Percentiles rank a stretch among this genome's conserved stretches.
These are phyloP conservation scores for Protaetia brevitarsis DNA, from an alignment of 1,140 invertebrate genomes.

Conservation along the genomic window DNA sequence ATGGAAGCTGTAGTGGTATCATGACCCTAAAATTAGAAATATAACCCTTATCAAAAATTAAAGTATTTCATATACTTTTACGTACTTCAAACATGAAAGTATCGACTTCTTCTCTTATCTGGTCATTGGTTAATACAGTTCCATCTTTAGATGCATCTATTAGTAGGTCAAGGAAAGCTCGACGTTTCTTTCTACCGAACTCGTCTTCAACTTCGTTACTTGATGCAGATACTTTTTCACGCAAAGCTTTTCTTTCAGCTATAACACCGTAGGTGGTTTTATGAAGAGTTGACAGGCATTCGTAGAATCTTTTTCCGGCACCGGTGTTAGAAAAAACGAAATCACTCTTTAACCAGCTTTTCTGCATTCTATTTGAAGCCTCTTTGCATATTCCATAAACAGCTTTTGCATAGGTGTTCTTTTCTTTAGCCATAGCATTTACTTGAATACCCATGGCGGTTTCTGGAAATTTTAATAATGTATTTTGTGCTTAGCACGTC, in stretches of 20 bases:
- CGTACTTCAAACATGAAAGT: constrained; percentile 74
- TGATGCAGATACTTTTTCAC: neutral
- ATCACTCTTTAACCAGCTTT: neutral
- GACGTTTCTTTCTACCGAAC: constrained; percentile 54
- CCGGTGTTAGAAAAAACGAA: neutral
- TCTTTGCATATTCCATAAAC: constrained; percentile 52
- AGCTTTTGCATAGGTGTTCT: constrained; percentile 72
- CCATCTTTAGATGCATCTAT: constrained; percentile 59
- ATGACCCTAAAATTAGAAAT: constrained; percentile 60
- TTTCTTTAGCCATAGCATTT: constrained; percentile 62
- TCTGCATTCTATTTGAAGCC: neutral
- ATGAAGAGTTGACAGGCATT: neutral
- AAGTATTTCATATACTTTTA: constrained; percentile 36
- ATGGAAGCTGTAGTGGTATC: constrained; percentile 65
- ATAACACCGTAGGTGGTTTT: neutral
- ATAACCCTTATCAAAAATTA: neutral
- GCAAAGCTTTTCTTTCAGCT: neutral
- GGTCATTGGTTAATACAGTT: constrained; percentile 56
- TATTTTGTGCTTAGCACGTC: too few species aligned
- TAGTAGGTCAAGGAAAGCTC: constrained; percentile 74
- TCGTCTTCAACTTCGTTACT: neutral
- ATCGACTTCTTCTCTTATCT: constrained; percentile 69
- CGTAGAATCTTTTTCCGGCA: neutral
- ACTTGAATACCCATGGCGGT: constrained; percentile 75
- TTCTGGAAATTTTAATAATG: constrained; percentile 6